phyloP scores from a whole-genome alignment of 2,113 vertebrate genomes.

The Dicerorhinus sumatrensis region DNA sequence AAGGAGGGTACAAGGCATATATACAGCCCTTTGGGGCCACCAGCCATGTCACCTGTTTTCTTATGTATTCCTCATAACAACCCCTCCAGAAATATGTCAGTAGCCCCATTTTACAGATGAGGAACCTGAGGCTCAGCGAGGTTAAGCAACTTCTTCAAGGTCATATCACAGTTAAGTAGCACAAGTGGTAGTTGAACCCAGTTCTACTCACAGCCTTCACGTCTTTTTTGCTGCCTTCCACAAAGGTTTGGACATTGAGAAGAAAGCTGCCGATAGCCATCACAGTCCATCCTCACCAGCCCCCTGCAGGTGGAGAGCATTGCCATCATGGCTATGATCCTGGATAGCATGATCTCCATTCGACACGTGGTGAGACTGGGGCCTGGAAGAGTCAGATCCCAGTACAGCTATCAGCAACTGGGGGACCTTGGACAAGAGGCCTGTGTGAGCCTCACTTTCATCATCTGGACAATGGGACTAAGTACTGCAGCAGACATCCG shows the following conservation, averaged over 20 bases:
- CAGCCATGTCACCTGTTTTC: not conserved
- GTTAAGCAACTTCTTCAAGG: not conserved
- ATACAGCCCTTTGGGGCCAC: not conserved
- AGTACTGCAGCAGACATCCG: fast-evolving
- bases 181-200: not conserved
- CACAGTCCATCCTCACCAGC: not conserved
- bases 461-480: not conserved
- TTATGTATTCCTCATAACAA: not conserved
- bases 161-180: not conserved
- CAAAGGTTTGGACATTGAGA: not conserved
- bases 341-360: not conserved
- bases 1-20: not conserved
- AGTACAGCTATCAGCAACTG: not conserved
- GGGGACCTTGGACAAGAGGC: not conserved
- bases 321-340: not conserved
- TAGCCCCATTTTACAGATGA: not conserved
- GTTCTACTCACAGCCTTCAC: not conserved
- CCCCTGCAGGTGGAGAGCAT: not conserved
- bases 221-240: not conserved
- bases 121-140: not conserved
- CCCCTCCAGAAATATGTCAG: not conserved
- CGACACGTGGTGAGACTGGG: not conserved
- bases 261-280: not conserved
- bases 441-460: not conserved
- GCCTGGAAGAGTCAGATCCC: not conserved